phyloP scores from a whole-genome alignment of 2,113 vertebrate species.

The Pluvialis apricaria region DNA sequence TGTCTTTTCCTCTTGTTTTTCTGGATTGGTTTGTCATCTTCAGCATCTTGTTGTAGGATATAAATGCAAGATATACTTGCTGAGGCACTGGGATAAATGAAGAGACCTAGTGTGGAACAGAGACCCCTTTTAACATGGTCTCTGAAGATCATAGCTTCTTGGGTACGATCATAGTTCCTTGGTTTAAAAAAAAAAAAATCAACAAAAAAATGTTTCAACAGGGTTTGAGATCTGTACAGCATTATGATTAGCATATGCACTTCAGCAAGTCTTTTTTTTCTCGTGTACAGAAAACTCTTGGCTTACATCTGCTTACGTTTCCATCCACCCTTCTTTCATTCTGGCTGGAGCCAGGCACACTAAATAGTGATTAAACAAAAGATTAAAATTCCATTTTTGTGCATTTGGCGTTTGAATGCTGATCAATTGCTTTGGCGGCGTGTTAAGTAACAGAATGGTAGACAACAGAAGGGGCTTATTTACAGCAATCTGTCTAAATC shows the following conservation, averaged over 20 bases:
- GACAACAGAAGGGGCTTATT: slow-evolving; percentile 63
- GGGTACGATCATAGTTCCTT: background rate
- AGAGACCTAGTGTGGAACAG: background rate
- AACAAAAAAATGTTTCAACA: background rate
- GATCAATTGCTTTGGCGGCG: slow-evolving; percentile 47
- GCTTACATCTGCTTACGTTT: slow-evolving; percentile 3
- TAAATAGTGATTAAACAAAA: slow-evolving; percentile 71
- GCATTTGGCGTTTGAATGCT: slow-evolving; percentile 48
- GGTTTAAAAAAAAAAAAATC: background rate
- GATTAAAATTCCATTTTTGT: slow-evolving; percentile 70
- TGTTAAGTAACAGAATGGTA: slow-evolving; percentile 49
- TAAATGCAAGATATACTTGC: background rate
- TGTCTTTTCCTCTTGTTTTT: background rate
- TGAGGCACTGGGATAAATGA: background rate
- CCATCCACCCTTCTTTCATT: background rate
- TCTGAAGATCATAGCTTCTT: background rate
- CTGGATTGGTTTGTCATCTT: background rate
- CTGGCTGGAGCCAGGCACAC: slow-evolving; percentile 38
- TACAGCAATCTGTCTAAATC: slow-evolving; percentile 65
- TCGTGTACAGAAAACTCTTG: background rate
- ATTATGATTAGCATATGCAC: background rate
- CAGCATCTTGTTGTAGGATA: background rate
- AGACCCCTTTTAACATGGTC: background rate
- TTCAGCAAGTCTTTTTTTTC: background rate
- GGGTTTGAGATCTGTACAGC: background rate